phyloP scores from a whole-genome alignment of 2,797 vertebrate species.

The Melanotaenia boesemani region DNA sequence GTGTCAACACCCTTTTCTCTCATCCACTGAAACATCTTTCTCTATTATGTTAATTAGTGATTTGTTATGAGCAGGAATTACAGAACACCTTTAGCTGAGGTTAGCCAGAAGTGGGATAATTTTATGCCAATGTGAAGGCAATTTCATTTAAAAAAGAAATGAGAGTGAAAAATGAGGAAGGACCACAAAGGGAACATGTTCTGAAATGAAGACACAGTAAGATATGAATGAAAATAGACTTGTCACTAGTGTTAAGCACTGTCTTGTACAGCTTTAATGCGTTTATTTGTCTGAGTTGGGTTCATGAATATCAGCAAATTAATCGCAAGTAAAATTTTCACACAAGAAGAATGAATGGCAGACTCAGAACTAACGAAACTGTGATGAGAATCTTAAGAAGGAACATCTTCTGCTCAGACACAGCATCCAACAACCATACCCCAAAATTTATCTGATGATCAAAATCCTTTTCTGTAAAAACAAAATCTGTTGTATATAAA shows the following conservation, averaged over 20 bases:
- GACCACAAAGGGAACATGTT: slow-evolving; percentile 7
- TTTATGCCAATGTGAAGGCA: neutral
- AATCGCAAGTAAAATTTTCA: slow-evolving; percentile 37
- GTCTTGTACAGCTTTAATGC: slow-evolving; percentile 34
- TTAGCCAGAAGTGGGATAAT: neutral
- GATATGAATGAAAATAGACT: slow-evolving; percentile 20
- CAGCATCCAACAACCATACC: neutral
- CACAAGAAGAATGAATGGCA: slow-evolving; percentile 23
- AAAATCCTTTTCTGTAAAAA: slow-evolving; percentile 24
- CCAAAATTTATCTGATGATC: slow-evolving; percentile 24
- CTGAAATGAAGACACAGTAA: slow-evolving; percentile 13
- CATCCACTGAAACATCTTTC: neutral
- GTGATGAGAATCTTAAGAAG: slow-evolving; percentile 56
- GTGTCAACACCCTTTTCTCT: neutral
- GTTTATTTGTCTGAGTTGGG: slow-evolving; percentile 53
- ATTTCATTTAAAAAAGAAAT: neutral
- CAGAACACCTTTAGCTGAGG: neutral
- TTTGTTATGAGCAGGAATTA: slow-evolving; percentile 1
- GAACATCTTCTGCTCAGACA: slow-evolving; percentile 29
- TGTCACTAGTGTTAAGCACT: slow-evolving; percentile 20
- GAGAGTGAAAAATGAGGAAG: neutral
- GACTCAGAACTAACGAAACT: slow-evolving; percentile 37
- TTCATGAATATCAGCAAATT: slow-evolving; percentile 56
- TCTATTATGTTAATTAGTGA: neutral
- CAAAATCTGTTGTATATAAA: neutral